Evolutionary conservation across 23 tunicate genomes (phyloP), one percentile per base, ranked within the genome.

Genomic region (Halocynthia aurantium): DNA sequence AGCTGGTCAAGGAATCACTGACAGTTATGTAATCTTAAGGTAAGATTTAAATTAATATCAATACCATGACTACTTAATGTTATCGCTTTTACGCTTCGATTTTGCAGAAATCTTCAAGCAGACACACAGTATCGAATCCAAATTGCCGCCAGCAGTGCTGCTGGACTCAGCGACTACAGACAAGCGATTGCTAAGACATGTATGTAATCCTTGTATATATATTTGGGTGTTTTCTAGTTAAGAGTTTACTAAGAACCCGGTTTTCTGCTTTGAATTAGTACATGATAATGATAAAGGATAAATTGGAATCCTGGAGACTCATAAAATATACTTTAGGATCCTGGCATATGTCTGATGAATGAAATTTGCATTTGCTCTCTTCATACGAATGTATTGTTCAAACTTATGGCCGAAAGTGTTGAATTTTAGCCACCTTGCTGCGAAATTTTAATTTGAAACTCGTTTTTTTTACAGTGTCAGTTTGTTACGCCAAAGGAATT

Each of bases 81-180:
- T 0, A 31, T 31, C 44, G 44, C 44, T 0, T 31, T 31, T 31
- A 31, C 44, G 44, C 44, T 31, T 31, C 21, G 21, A 54, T 31
- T 70, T 74, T 53, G 10, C 0, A 86, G 98, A 11, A 75, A 82
- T 7, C 68, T 93, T 55, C 61, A 82, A 52, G 84, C 98, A 7
- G 98, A 93, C 68, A 71, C 83, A 6, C 82, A 63, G 22, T 93
- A 93, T 57, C 84, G 66, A 7, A 79, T 93, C 6, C 62, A 85
- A 55, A 93, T 93, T 78, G 92, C 88, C 11, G 87, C 92, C 8
- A 61, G 52, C 8, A 93, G 86, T 58, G 82, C 58, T 6, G 98
- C 98, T 7, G 98, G 98, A 8, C 69, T 63, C 13, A 85, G 91
- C 55, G 73, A 55, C 19, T 86, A 65, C 60, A 67, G 61, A 20